Evolutionary conservation across 2,888 invertebrate species (phyloP), one percentile per base, ranked within the genome.

Genomic region (Caenorhabditis doughertyi): DNA sequence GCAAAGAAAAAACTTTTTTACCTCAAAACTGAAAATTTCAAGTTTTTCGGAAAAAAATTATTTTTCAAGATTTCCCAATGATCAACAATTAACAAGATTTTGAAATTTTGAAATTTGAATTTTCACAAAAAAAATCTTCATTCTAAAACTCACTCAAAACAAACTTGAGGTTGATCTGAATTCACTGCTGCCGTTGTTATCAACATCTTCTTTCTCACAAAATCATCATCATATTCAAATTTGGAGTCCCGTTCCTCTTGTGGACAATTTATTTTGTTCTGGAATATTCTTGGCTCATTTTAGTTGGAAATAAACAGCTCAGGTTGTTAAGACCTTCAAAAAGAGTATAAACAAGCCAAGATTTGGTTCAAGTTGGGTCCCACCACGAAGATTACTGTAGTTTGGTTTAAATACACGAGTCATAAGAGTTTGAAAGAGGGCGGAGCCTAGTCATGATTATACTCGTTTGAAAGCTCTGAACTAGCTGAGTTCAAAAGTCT

Each of bases 191-290:
- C 79, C 7, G 79, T 79, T 1, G 72, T 72, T 39, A 79, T 79
- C 16, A 79, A 25, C 18, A 79, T 39, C 35, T 79, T 79, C 44
- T 55, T 79, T 7, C 79, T 16, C 0, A 79, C 56, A 25, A 79
- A 79, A n/a, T 65, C 60, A 47, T 79, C 79, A 21, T 79, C 65
- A 23, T 79, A 79, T 39, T 71, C 72, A 29, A n/a, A 72, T 42
- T 47, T 74, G 3, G 71, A 18, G 27, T 79, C 79, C 0, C 23
- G 25, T 58, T 71, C 64, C 16, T 39, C 62, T 27, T 71, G 64
- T 23, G 79, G 79, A 18, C 79, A 79, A 56, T 79, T 79, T 29
- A 79, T 62, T 21, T 64, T 64, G 64, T 79, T 71, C 79, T 74
- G 51, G 51, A 76, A 58, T 16, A 55, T 1, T 11, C 27, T 21